phyloP scores from a whole-genome alignment of 2,113 vertebrate genomes.

The Rhombomys opimus region DNA sequence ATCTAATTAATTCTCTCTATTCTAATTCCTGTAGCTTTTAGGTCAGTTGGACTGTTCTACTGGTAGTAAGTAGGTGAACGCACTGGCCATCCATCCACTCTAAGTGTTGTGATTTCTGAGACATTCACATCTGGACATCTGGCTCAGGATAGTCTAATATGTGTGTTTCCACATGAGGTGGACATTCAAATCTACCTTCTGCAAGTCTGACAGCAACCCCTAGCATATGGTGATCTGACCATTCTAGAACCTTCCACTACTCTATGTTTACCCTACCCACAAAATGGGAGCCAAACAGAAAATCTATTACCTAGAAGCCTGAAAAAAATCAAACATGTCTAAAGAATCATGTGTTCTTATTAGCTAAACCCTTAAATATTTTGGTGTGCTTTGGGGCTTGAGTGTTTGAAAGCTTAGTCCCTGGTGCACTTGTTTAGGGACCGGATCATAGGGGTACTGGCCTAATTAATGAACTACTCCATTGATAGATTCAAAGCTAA shows the following conservation, averaged over 20 bases:
- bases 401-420: not conserved
- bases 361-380: not conserved
- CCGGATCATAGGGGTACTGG: not conserved
- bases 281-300: not conserved
- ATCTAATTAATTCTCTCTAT: not conserved
- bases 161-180: not conserved
- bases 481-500: not conserved
- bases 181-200: not conserved
- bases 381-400: not conserved
- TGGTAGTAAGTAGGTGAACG: not conserved
- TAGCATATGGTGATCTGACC: not conserved
- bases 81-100: not conserved
- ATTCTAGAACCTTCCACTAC: not conserved
- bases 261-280: not conserved
- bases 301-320: not conserved
- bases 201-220: not conserved
- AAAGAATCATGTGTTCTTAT: not conserved
- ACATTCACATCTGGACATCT: not conserved
- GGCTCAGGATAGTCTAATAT: not conserved
- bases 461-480: not conserved
- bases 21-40: not conserved
- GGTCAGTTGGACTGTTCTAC: not conserved
- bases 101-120: not conserved
- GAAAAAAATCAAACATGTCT: not conserved
- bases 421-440: not conserved